Evolutionary conservation across 1,140 invertebrate species (phyloP), one percentile per base, ranked within the genome.

Genomic region (Lordiphosa clarofinis): DNA sequence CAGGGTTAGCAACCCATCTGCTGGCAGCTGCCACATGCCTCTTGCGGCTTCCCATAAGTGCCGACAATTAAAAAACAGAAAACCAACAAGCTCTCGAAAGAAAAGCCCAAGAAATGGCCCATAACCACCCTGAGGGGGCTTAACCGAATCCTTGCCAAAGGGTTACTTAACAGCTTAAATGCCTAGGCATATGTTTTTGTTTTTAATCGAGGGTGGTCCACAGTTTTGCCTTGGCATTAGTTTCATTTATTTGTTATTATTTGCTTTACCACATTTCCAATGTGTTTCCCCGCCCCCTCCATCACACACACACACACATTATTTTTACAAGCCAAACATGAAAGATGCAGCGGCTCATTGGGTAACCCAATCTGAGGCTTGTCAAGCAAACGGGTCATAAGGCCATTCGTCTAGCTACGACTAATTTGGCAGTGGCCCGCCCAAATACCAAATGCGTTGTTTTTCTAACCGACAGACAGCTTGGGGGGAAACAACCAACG

Each of bases 171-270:
- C 72, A 56, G 72, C 62, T 78, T 68, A 70, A 50, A 59, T 66
- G 24, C 56, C 65, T n/a, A 36, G 50, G 35, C 76, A 84, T 84
- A 84, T 82, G 76, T 68, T 73, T 58, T 35, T 24, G 24, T 7
- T 28, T 31, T 40, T 39, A 65, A 43, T 44, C 50, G 50, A 69
- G 72, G 76, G 76, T 82, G 76, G 76, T 84, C 76, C 43, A 3
- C n/a, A 33, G 53, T 43, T 56, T 55, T 54, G 6, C 7, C 69
- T 28, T 54, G 58, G 69, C 70, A 73, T 74, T 76, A 75, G 73
- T 75, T 76, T 76, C 67, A 78, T 67, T 56, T 62, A 69, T 61
- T 82, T 82, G 73, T 82, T 82, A 68, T 82, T 82, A 76, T 82
- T 84, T 82, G 57, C 54, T 58, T 82, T 82, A 70, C 72, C 43